phyloP scores from a whole-genome alignment of 2,113 vertebrate genomes.

The Sarotherodon lohbergeri region DNA sequence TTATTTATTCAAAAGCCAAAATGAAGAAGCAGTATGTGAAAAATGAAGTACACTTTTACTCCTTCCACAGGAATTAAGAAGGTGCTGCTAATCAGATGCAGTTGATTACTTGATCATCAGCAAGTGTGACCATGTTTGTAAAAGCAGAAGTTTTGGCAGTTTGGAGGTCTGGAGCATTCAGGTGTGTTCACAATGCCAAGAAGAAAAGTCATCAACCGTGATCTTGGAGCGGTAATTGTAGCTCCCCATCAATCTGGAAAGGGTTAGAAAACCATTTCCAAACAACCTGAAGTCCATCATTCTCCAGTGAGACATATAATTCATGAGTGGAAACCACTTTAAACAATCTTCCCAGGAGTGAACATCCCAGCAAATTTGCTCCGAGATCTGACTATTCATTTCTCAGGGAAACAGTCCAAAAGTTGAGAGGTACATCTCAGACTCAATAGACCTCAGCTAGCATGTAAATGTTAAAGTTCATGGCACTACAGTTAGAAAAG shows the following conservation, averaged over 20 bases:
- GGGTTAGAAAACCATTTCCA: neutral
- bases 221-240: neutral
- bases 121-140: neutral
- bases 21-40: neutral
- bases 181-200: neutral
- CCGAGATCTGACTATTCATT: neutral
- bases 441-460: accelerated
- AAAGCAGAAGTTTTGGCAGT: neutral
- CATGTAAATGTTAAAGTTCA: neutral
- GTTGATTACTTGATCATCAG: neutral
- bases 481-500: neutral
- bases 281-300: neutral
- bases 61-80: neutral
- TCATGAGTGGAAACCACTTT: neutral
- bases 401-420: neutral
- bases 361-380: neutral
- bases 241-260: neutral
- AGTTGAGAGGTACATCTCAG: neutral
- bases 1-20: neutral
- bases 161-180: neutral
- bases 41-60: neutral
- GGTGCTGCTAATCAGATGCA: neutral
- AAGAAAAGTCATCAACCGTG: neutral
- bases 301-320: neutral
- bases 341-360: neutral